Conservation (phyloP, 2,888 invertebrate genomes). For the Xestia c-nigrum region DNA sequence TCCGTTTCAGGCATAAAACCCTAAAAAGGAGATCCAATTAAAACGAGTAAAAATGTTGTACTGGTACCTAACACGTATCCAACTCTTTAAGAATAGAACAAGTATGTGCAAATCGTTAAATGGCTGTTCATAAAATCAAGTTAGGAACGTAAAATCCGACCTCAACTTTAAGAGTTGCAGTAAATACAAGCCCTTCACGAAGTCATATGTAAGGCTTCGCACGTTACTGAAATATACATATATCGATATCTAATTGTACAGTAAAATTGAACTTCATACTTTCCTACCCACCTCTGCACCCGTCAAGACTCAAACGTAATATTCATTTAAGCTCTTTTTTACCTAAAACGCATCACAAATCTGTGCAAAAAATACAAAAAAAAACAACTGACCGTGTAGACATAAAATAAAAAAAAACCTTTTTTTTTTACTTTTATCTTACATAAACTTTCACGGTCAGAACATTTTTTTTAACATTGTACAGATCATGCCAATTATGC, state of each 20-base stretch:
- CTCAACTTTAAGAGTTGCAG: not conserved
- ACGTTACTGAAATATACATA: conserved; percentile 2
- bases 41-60: not conserved
- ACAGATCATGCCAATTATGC: conserved; percentile 4
- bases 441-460: too few relatives aligned
- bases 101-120: not conserved
- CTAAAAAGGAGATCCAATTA: not conserved
- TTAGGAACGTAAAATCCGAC: not conserved
- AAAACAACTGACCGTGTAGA: not conserved
- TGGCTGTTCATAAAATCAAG: not conserved
- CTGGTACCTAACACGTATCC: not conserved
- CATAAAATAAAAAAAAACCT: not conserved
- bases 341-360: not conserved
- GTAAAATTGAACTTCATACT: not conserved
- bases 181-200: not conserved
- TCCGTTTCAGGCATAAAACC: not conserved
- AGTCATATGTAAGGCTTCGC: not conserved
- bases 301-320: not conserved
- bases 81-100: not conserved
- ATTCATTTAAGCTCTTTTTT: not conserved
- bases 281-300: not conserved
- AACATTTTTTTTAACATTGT: not conserved
- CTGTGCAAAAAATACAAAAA: not conserved
- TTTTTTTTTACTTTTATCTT: too few relatives aligned
- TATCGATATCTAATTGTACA: too few relatives aligned